Evolutionary conservation across 2,888 invertebrate species (phyloP).

Genomic region (Augochlorella aurata): DNA sequence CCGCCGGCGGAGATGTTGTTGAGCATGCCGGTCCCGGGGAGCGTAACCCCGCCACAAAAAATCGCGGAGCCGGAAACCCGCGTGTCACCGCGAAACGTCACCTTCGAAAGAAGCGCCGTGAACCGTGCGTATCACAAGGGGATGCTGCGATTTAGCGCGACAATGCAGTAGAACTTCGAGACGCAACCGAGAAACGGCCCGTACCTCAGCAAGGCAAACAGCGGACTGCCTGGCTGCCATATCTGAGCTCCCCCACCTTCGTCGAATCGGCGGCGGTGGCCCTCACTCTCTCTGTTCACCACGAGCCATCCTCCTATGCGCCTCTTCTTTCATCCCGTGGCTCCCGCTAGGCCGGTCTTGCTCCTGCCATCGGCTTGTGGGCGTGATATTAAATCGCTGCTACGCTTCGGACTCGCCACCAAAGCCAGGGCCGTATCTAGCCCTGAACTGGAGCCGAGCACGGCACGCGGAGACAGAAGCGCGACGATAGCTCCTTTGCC

Average conservation of each 20-base stretch:
- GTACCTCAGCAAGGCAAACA: slow-evolving; percentile 80
- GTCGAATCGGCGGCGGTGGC: slow-evolving; percentile 42
- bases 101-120: slow-evolving; percentile 21
- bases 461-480: neutral
- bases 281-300: slow-evolving; percentile 50
- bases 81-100: slow-evolving; percentile 61
- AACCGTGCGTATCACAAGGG: neutral
- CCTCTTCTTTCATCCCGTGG: slow-evolving; percentile 37
- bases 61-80: slow-evolving; percentile 61
- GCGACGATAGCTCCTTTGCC: neutral
- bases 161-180: slow-evolving; percentile 29
- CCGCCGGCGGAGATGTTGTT: slow-evolving; percentile 81
- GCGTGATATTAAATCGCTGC: slow-evolving; percentile 81
- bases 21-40: slow-evolving; percentile 80
- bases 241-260: slow-evolving; percentile 77
- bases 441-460: slow-evolving; percentile 2
- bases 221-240: slow-evolving; percentile 81
- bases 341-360: slow-evolving; percentile 48
- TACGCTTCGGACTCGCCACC: slow-evolving; percentile 68
- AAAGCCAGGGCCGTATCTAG: slow-evolving; percentile 63
- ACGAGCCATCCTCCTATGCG: slow-evolving; percentile 35
- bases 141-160: slow-evolving; percentile 18
- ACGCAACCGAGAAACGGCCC: slow-evolving; percentile 73
- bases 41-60: slow-evolving; percentile 73
- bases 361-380: slow-evolving; percentile 69